These are phyloP conservation scores for Aphelocoma coerulescens DNA, from an alignment of 2,113 vertebrate genomes.

Conservation along the genomic window DNA sequence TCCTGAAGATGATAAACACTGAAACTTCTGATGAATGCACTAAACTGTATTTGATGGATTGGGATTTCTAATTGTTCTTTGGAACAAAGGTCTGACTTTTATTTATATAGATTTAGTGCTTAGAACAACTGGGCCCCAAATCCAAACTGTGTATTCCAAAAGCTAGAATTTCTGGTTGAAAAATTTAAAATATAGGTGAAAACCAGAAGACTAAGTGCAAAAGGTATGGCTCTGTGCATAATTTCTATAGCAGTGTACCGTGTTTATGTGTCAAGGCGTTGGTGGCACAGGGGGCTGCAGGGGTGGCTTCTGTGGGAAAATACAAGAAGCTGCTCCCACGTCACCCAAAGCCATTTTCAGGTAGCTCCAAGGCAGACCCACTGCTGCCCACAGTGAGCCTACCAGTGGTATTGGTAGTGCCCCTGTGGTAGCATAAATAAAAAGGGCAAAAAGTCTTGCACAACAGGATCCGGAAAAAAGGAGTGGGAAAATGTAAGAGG, in stretches of 20 bases:
- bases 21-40: not conserved
- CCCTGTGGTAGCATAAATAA: not conserved
- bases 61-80: not conserved
- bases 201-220: not conserved
- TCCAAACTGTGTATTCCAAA: not conserved
- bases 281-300: not conserved
- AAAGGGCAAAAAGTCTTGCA: not conserved
- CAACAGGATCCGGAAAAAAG: not conserved
- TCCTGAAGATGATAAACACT: not conserved
- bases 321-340: not conserved
- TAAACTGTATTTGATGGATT: not conserved
- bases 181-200: not conserved
- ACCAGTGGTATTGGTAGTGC: not conserved
- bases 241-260: rapidly evolving
- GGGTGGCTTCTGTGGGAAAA: not conserved
- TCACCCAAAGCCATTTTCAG: not conserved
- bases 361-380: not conserved
- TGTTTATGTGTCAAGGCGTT: not conserved
- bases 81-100: not conserved
- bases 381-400: not conserved
- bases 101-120: not conserved
- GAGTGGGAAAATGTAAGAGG: not conserved
- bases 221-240: not conserved
- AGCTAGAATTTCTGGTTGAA: not conserved
- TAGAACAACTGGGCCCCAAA: not conserved